Base-by-base conservation (phyloP, 2,113 vertebrate species). In the Hemibagrus wyckioides region DNA sequence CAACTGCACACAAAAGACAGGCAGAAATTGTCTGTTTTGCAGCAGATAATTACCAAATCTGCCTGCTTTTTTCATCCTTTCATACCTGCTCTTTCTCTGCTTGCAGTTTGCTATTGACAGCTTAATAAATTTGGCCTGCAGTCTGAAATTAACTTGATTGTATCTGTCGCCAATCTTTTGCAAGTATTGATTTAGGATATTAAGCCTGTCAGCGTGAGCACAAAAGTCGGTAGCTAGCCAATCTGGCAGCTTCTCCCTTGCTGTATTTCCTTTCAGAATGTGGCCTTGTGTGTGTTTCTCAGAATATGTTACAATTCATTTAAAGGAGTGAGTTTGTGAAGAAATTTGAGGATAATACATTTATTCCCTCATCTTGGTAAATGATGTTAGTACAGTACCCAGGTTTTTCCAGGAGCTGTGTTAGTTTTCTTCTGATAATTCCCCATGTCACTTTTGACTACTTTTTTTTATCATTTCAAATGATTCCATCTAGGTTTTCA, bases 71-170 rank as follows among this genome's bases (percentile, higher is more conserved):
- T 59, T 44, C 57, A 48, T 69, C 54, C 30, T 89, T 86, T 90
- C 48, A 73, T 82, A 88, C 56, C 63, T 69, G 54, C 86, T 87
- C 86, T 39, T 89, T 90, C 90, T n/a, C 71, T 80, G 80, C 33
- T 57, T 63, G 56, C 79, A 11, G 14, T 82, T 75, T 5, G 36
- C 88, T 87, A 90, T 92, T 91, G 94, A 95, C 93, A 92, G 92
- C 92, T 93, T 94, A 94, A 94, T 95, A 84, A 93, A 94, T 95
- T 93, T 90, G 69, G 85, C 88, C 88, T 41, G 90, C 91, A 91
- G 90, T 61, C 92, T 93, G 93, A 95, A 95, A 95, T 94, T 90
- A 94, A 91, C 91, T 91, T 91, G 92, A 95, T 95, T 87, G 91
- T 94, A 94, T 96, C 94, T 92, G 93, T 92, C 92, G 87, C 89